Percentiles rank a stretch among this genome's conserved stretches.
Conservation (phyloP, 2,113 vertebrate species). For the Cottus gobio region DNA sequence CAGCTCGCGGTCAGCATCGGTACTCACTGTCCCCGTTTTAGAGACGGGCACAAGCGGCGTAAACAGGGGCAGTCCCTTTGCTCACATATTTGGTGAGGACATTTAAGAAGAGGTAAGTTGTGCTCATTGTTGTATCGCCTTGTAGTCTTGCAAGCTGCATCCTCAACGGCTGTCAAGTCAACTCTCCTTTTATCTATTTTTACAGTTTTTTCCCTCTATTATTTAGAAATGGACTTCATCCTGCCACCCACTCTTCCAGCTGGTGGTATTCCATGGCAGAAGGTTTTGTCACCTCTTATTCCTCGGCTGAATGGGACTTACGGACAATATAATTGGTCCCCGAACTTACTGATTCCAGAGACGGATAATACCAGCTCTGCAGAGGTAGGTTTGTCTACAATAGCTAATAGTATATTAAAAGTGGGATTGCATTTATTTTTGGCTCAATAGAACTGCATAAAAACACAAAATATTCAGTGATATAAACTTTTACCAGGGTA, state of each 20-base stretch:
- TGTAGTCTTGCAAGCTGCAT: background rate
- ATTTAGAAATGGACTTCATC: slow-evolving; percentile 79
- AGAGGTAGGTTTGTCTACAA: slow-evolving; percentile 64
- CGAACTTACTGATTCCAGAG: slow-evolving; percentile 71
- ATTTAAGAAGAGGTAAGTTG: slow-evolving; percentile 44
- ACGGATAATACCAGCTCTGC: slow-evolving; percentile 64
- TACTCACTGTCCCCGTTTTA: background rate
- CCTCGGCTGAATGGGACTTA: slow-evolving; percentile 72
- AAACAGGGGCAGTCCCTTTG: slow-evolving; percentile 24
- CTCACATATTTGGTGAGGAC: slow-evolving; percentile 9
- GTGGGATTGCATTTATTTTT: background rate
- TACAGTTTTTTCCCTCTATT: background rate
- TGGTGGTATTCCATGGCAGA: slow-evolving; percentile 78
- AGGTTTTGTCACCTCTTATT: slow-evolving; percentile 76
- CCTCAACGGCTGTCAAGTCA: background rate
- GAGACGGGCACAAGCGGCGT: background rate
- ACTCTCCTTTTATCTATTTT: background rate
- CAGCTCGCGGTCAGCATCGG: slow-evolving; percentile 18
- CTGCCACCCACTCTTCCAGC: slow-evolving; percentile 62
- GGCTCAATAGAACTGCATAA: background rate
- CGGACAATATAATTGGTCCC: slow-evolving; percentile 70
- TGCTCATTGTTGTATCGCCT: background rate
- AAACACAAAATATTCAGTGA: background rate
- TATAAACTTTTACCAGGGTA: background rate
- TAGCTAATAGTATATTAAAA: background rate